These are phyloP conservation scores for Helicolenus hilgendorfi DNA, from an alignment of 2,797 vertebrate genomes.

Conservation along the genomic window DNA sequence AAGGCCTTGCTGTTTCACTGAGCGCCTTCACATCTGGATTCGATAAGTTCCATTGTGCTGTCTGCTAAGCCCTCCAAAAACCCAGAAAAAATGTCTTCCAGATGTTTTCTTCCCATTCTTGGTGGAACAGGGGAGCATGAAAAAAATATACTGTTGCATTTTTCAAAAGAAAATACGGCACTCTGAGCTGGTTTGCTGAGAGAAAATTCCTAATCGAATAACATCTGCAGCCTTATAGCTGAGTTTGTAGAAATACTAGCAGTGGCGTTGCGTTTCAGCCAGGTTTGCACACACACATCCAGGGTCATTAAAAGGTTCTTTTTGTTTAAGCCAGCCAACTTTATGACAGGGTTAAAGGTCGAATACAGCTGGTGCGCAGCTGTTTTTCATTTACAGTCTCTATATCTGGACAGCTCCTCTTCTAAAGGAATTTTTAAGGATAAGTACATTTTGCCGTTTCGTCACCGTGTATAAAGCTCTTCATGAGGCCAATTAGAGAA, in stretches of 20 bases:
- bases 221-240: slow-evolving; percentile 58
- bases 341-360: slow-evolving; percentile 78
- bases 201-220: slow-evolving; percentile 70
- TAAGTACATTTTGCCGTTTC: slow-evolving; percentile 15
- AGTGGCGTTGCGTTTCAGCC: slow-evolving; percentile 28
- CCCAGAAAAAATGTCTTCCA: slow-evolving; percentile 90
- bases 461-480: not conserved
- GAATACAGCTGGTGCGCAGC: slow-evolving; percentile 68
- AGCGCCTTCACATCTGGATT: slow-evolving; percentile 89
- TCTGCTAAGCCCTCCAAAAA: slow-evolving; percentile 89
- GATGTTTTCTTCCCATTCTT: slow-evolving; percentile 90
- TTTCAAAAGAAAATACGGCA: slow-evolving; percentile 84
- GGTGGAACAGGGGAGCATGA: slow-evolving; percentile 80
- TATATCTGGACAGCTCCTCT: slow-evolving; percentile 43
- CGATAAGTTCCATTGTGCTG: slow-evolving; percentile 89
- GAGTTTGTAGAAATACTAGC: slow-evolving; percentile 58
- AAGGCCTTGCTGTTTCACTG: slow-evolving; percentile 75
- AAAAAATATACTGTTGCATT: slow-evolving; percentile 81
- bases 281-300: slow-evolving; percentile 39
- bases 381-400: slow-evolving; percentile 65
- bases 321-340: slow-evolving; percentile 59
- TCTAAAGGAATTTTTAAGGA: slow-evolving; percentile 55
- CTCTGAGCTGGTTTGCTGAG: slow-evolving; percentile 61
- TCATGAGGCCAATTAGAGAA: slow-evolving; percentile 22
- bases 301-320: slow-evolving; percentile 75